Percentiles rank a stretch among this genome's conserved stretches.
phyloP scores from a whole-genome alignment of 2,888 invertebrate genomes.

The Nephrotoma flavescens region DNA sequence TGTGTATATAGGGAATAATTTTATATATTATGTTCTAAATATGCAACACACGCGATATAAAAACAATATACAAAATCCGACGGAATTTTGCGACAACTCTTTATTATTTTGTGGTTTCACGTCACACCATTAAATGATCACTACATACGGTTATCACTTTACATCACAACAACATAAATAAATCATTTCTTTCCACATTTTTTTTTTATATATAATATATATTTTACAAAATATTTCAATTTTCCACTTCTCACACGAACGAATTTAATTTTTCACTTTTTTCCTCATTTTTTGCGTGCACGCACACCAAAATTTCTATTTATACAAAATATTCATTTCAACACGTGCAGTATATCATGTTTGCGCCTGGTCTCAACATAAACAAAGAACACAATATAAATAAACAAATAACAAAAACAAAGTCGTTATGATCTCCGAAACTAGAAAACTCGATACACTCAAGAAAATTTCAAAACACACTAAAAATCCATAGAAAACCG shows the following conservation, averaged over 20 bases:
- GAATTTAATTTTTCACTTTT: not conserved
- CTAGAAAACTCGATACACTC: not conserved
- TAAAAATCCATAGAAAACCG: slow-evolving; percentile 1
- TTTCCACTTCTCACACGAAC: not conserved
- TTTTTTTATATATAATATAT: not conserved
- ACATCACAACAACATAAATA: not conserved
- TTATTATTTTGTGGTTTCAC: not conserved
- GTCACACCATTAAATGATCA: not conserved
- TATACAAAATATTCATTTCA: not conserved
- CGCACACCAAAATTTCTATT: not conserved
- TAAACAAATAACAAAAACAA: not conserved
- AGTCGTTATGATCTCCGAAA: not conserved
- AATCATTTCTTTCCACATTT: not conserved
- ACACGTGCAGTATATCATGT: not conserved
- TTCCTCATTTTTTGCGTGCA: not conserved
- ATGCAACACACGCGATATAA: not conserved
- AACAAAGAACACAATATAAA: not conserved
- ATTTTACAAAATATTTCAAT: not conserved
- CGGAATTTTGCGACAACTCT: not conserved
- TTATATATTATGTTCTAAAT: not conserved
- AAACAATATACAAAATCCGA: not conserved
- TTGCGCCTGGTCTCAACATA: not conserved
- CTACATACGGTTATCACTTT: not conserved
- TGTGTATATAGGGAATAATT: slow-evolving; percentile 9
- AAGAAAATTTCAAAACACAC: not conserved